Evolutionary conservation across 30 jellyfish, hydroid and myxozoan genomes (phyloP).

Genomic region (Catostylus mosaicus): DNA sequence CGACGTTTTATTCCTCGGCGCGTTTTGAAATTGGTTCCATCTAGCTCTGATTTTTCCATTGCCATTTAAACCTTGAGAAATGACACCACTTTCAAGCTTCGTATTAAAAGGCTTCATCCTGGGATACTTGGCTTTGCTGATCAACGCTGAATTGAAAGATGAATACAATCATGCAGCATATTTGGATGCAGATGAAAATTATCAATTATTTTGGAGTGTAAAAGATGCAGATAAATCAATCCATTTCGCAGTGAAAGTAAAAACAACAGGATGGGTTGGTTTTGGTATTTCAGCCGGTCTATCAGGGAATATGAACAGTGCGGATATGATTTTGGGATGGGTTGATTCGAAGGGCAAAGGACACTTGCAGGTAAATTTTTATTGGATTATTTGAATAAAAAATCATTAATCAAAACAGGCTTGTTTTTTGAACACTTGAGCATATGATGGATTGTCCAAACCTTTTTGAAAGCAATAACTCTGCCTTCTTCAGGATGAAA

Average conservation of each 20-base stretch:
- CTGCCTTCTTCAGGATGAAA: too few relatives aligned
- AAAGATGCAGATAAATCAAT: slow-evolving; percentile 31
- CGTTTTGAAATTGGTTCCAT: too few relatives aligned
- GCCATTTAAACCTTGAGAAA: too few relatives aligned
- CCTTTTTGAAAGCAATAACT: too few relatives aligned
- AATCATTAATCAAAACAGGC: too few relatives aligned
- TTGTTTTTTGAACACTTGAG: too few relatives aligned
- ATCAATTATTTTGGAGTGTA: slow-evolving; percentile 32
- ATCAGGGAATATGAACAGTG: slow-evolving; percentile 59
- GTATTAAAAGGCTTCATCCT: too few relatives aligned
- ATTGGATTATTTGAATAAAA: too few relatives aligned
- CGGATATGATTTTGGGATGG: slow-evolving; percentile 51
- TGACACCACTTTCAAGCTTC: too few relatives aligned
- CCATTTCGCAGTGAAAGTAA: slow-evolving; percentile 48
- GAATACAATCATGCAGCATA: slow-evolving; percentile 43
- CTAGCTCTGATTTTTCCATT: too few relatives aligned
- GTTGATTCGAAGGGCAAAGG: slow-evolving; percentile 60
- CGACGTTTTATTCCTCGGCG: too few relatives aligned
- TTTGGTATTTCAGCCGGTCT: slow-evolving; percentile 60
- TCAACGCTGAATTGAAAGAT: slow-evolving; percentile 1
- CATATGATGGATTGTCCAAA: too few relatives aligned
- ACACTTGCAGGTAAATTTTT: slow-evolving; percentile 29
- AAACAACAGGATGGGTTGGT: slow-evolving; percentile 71
- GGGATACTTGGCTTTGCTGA: neutral
- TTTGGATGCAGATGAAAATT: slow-evolving; percentile 35